phyloP scores from a whole-genome alignment of 1,140 invertebrate species.

The Pseudomyrmex pallidus region DNA sequence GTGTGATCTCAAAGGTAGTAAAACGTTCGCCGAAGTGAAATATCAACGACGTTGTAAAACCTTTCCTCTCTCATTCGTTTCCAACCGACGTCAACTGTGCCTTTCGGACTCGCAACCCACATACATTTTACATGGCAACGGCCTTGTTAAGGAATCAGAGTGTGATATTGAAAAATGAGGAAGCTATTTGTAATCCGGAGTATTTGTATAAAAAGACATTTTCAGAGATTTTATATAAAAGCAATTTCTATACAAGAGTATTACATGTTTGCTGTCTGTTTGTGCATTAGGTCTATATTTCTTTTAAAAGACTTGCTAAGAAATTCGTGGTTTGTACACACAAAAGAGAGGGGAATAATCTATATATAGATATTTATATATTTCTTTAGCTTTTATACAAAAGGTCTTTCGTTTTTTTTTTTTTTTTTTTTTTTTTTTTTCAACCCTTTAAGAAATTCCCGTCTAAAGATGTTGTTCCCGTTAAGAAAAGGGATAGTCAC shows the following conservation, averaged over 20 bases:
- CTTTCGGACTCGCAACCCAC: not conserved
- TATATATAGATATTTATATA: slow-evolving; percentile 10
- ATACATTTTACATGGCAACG: not conserved
- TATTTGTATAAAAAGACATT: no score
- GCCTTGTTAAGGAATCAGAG: not conserved
- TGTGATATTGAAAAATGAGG: no score
- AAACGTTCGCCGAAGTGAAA: slow-evolving; percentile 43
- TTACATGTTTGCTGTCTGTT: not conserved
- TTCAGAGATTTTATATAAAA: no score
- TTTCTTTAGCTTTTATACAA: slow-evolving; percentile 27
- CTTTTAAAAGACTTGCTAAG: not conserved
- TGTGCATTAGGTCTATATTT: not conserved
- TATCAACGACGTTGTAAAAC: slow-evolving; percentile 42
- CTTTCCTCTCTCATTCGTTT: slow-evolving; percentile 19
- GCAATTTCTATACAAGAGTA: not conserved
- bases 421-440: slow-evolving; percentile 3
- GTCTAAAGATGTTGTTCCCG: not conserved
- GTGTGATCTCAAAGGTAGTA: slow-evolving; percentile 32
- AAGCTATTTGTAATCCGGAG: no score
- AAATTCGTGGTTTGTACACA: not conserved
- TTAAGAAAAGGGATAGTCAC: slow-evolving; percentile 38
- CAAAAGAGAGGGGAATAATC: not conserved
- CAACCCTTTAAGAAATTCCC: slow-evolving; percentile 23
- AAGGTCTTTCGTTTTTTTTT: not conserved
- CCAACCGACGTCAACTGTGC: not conserved